Evolutionary conservation across 37 sponge, comb jelly and placozoan genomes (phyloP), one percentile per base, ranked within the genome.

Genomic region (Chondrilla cf. caribensis): DNA sequence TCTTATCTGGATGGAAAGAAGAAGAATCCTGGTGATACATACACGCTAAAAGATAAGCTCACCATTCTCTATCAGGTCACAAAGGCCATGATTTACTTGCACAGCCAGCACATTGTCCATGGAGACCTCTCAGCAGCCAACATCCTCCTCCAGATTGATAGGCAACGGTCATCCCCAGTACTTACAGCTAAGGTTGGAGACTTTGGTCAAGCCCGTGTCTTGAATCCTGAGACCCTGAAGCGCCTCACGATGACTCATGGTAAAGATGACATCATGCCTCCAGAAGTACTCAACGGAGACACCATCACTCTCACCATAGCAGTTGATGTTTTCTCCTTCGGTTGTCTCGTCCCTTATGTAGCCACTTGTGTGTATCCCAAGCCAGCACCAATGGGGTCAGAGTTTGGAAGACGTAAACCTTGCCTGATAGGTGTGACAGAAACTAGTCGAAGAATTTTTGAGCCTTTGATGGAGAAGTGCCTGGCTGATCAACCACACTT

Each of bases 311-410:
- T 73, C 21, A 40, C 76, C 41, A 18, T 21, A 43, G 41, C 76
- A 40, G 76, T 40, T 22, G 76, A 73, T 40, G 76, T 73, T n/a
- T 73, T 38, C 76, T 73, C 76, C 44, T 73, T 73, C 40, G 76
- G 76, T 3, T 73, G 76, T 22, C 76, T 73, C 2, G 36, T 73
- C 9, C 21, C 25, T 17, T 37, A 40, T 73, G 76, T 73, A 2
- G 76, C 76, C 17, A 25, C 43, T 36, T 73, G 76, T 42, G 44
- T 43, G 2, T 37, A 11, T 22, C 76, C 76, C 38, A 25, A 73
- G 11, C 44, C 24, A 0, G 18, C 7, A 6, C 8, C 19, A 40
- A 43, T 2, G 1, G 76, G 6, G 15, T 25, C 21, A 21, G 76
- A 73, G 44, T 73, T 43, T 40, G 40, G 1, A 6, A 38, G 36